Percentiles rank a stretch among this genome's conserved stretches.
Evolutionary conservation across 2,888 invertebrate species (phyloP).

Genomic region (Criorhina ranunculi): DNA sequence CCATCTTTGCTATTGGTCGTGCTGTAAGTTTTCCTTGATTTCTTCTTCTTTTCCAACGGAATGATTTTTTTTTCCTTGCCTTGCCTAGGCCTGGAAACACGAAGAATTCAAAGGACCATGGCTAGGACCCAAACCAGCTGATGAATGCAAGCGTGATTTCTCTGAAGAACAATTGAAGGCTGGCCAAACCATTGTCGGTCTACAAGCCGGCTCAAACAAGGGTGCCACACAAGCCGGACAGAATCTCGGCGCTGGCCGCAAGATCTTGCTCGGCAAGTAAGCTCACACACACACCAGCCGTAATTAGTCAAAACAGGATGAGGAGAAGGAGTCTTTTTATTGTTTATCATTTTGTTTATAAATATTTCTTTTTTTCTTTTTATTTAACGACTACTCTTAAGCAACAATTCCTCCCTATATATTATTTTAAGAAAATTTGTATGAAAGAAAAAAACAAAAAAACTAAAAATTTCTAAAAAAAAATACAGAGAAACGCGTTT

Average conservation of each 20-base stretch:
- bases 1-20: slow-evolving; percentile 93
- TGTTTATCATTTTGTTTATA: slow-evolving; percentile 47
- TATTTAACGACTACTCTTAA: slow-evolving; percentile 66
- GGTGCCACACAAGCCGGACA: slow-evolving; percentile 96
- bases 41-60: slow-evolving; percentile 26
- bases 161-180: slow-evolving; percentile 95
- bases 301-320: slow-evolving; percentile 50
- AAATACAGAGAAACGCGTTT: slow-evolving; percentile 74
- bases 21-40: slow-evolving; percentile 86
- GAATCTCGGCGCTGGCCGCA: slow-evolving; percentile 95
- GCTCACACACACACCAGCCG: slow-evolving; percentile 26
- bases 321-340: slow-evolving; percentile 67
- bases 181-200: slow-evolving; percentile 95
- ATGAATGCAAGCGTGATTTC: slow-evolving; percentile 97
- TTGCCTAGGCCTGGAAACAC: slow-evolving; percentile 92
- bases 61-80: slow-evolving; percentile 26
- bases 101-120: slow-evolving; percentile 93
- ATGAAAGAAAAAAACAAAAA: slow-evolving; percentile 52
- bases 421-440: slow-evolving; percentile 70
- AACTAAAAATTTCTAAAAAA: slow-evolving; percentile 39
- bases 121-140: slow-evolving; percentile 97
- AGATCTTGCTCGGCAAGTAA: slow-evolving; percentile 96
- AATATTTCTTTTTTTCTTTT: slow-evolving; percentile 49
- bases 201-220: slow-evolving; percentile 98
- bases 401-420: slow-evolving; percentile 74